phyloP scores from a whole-genome alignment of 2,797 vertebrate genomes.

The Cirrhinus molitorella region DNA sequence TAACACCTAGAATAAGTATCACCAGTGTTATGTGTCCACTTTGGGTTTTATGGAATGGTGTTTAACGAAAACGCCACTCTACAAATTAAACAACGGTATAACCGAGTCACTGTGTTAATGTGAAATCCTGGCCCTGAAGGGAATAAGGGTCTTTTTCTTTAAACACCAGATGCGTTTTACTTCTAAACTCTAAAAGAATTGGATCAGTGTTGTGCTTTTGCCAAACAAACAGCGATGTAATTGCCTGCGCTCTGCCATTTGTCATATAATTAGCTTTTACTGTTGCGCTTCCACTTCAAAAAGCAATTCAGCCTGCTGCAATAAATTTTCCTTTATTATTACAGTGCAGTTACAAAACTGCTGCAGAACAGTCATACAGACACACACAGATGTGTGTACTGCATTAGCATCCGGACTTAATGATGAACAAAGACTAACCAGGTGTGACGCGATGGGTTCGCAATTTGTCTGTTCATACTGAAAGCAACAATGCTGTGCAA shows the following conservation, averaged over 20 bases:
- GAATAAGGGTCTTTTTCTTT: neutral
- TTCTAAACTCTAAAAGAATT: neutral
- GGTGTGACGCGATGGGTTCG: neutral
- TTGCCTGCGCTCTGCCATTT: constrained; percentile 21
- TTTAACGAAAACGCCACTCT: neutral
- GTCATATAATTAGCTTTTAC: constrained; percentile 36
- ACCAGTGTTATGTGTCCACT: constrained; percentile 5
- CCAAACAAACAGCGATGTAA: constrained; percentile 18
- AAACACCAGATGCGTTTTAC: constrained; percentile 21
- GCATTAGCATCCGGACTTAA: neutral
- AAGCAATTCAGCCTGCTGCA: constrained; percentile 24
- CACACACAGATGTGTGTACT: constrained; percentile 15
- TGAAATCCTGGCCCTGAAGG: neutral
- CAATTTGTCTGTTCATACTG: neutral
- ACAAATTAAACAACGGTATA: constrained; percentile 9
- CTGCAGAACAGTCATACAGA: constrained; percentile 3
- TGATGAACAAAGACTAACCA: neutral
- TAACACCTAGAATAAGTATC: constrained; percentile 6
- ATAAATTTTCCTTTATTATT: constrained; percentile 25
- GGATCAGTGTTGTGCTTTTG: constrained; percentile 14
- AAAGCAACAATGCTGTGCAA: neutral
- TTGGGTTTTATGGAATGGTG: constrained; percentile 31
- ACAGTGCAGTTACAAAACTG: constrained; percentile 1
- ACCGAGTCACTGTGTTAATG: constrained; percentile 10
- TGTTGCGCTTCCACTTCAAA: constrained; percentile 17